Conservation (phyloP, 2,888 invertebrate species). For the Acrobasis repandana region DNA sequence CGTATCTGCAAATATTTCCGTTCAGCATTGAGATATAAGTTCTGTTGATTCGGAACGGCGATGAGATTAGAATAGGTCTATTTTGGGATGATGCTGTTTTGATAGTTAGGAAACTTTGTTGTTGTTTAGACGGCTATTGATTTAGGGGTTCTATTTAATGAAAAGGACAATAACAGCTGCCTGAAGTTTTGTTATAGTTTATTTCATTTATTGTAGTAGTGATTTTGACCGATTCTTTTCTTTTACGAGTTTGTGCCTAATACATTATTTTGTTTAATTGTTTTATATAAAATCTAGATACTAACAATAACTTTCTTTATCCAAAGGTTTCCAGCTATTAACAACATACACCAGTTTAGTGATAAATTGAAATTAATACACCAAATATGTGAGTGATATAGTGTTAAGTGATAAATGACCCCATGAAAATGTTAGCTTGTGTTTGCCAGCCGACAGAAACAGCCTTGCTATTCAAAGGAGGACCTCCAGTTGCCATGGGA, state of each 20-base stretch:
- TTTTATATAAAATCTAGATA: not conserved
- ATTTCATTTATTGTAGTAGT: not conserved
- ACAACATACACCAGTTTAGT: conserved; percentile 10
- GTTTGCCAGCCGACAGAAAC: conserved; percentile 86
- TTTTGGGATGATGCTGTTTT: not conserved
- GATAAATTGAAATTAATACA: conserved; percentile 37
- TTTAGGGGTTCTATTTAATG: not conserved
- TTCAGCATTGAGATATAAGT: not conserved
- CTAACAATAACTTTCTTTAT: not conserved
- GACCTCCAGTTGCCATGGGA: conserved; percentile 80
- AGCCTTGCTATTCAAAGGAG: conserved; percentile 77
- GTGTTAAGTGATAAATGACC: conserved; percentile 55
- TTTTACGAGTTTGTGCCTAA: not conserved
- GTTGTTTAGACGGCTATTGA: not conserved
- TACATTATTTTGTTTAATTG: not conserved
- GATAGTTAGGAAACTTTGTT: not conserved
- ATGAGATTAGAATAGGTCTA: not conserved
- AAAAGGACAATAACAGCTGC: not conserved
- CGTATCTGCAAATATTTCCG: conserved; percentile 8
- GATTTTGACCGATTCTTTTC: not conserved
- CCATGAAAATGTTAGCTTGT: conserved; percentile 85
- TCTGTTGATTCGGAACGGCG: not conserved
- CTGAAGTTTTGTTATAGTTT: not conserved
- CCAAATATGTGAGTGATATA: conserved; percentile 64
- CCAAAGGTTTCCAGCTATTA: conserved; percentile 19